Evolutionary conservation across 1,140 invertebrate genomes (phyloP).

Genomic region (Diabrotica undecimpunctata): DNA sequence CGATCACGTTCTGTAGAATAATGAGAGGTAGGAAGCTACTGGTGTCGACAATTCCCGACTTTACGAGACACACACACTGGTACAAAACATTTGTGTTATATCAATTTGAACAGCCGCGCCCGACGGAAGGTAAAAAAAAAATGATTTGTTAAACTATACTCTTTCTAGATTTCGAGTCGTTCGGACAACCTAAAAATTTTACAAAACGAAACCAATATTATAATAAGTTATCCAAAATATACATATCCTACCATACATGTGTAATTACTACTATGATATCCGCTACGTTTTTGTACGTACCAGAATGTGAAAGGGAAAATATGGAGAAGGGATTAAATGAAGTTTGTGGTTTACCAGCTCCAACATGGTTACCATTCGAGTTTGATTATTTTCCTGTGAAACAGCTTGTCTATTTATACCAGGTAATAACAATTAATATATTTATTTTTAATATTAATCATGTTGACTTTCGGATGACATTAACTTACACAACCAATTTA

Average conservation of each 20-base stretch:
- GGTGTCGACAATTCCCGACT: too few species aligned
- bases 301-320: constrained; percentile 11
- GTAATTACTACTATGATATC: constrained; percentile 1
- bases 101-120: too few species aligned
- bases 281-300: neutral
- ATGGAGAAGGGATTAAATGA: constrained; percentile 6
- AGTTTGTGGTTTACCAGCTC: constrained; percentile 7
- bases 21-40: too few species aligned
- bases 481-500: too few species aligned
- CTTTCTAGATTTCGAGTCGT: constrained; percentile 9
- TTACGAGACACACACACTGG: too few species aligned
- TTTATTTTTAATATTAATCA: too few species aligned
- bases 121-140: too few species aligned
- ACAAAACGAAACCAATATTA: constrained; percentile 1
- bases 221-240: constrained; percentile 14
- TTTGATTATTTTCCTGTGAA: constrained; percentile 12
- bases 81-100: too few species aligned
- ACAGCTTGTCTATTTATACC: constrained; percentile 8
- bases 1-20: too few species aligned
- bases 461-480: too few species aligned
- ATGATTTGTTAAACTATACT: neutral
- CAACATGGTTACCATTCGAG: constrained; percentile 13
- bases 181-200: constrained; percentile 10
- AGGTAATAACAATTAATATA: neutral
- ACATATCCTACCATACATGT: constrained; percentile 3